Base-by-base conservation (phyloP, 1,140 invertebrate species). In the Conopomorpha cramerella region DNA sequence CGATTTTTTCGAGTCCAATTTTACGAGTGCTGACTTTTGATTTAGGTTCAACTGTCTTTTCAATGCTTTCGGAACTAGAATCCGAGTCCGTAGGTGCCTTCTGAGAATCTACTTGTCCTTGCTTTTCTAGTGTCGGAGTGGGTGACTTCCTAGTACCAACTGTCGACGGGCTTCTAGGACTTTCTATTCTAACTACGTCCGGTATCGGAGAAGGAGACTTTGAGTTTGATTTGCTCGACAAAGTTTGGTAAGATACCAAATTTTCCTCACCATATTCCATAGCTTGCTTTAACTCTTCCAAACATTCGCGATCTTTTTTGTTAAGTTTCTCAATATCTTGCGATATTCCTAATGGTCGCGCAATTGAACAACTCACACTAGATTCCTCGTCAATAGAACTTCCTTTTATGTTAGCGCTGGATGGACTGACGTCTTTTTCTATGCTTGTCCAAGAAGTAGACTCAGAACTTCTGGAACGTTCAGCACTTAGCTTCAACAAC, bases 321-420 rank as follows among this genome's bases (percentile, higher is more conserved):
- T 70, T 82, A 46, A 78, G 74, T 45, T 82, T 83, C 42, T 84
- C 84, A 38, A 86, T 84, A 50, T 84, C 84, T 58, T 89, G 86
- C 6, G 88, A 89, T 38, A 90, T 86, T 2, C 88, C 88, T 36
- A 90, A 68, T 0, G 88, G 86, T 36, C 86, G 78, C 10, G 87
- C 87, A 46, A 91, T 90, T 0, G 88, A 89, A 59, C 87, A 90
- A 43, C 88, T 90, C 3, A 87, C 84, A 49, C 88, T 90, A 2
- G 88, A 89, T 37, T 89, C 88, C 46, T 91, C 88, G 33, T 88
- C 87, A 16, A 86, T 79, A 1, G 81, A 83, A 54, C 81, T 82
- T 27, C 82, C 74, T 72, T 82, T 82, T 8, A 81, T 80, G 46
- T 86, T 81, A 45, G 79, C 77, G 29, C 81, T 81, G 34, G 70